These are phyloP conservation scores for Polydrusus tereticollis DNA, from an alignment of 2,888 invertebrate genomes.

Conservation along the genomic window DNA sequence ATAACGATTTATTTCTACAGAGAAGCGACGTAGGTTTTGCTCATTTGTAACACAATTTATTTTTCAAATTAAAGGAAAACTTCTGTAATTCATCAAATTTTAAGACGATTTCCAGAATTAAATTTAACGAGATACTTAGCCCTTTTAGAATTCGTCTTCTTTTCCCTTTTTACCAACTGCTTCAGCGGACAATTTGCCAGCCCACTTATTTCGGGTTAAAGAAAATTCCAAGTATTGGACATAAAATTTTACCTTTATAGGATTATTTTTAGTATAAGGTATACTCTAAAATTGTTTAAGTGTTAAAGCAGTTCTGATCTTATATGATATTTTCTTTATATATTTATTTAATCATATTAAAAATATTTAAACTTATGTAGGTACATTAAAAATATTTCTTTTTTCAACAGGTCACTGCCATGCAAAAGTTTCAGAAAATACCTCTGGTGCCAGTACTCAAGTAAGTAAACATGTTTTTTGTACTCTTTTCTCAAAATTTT, in stretches of 20 bases:
- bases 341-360: no score
- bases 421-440: no score
- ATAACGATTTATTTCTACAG: no score
- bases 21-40: neutral
- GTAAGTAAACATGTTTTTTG: no score
- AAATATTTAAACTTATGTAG: no score
- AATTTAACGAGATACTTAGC: neutral
- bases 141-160: neutral
- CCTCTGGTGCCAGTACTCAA: no score
- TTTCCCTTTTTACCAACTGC: neutral
- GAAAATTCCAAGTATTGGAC: neutral
- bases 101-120: conserved; percentile 1
- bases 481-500: no score
- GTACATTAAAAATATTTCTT: no score
- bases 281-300: no score
- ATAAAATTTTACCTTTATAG: neutral
- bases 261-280: neutral
- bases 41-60: neutral
- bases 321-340: no score
- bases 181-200: neutral
- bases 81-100: conserved; percentile 5
- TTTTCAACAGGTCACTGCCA: no score
- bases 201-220: neutral
- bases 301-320: no score
- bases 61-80: neutral